phyloP scores from a whole-genome alignment of 2,797 vertebrate species.

The Acipenser transmontanus region DNA sequence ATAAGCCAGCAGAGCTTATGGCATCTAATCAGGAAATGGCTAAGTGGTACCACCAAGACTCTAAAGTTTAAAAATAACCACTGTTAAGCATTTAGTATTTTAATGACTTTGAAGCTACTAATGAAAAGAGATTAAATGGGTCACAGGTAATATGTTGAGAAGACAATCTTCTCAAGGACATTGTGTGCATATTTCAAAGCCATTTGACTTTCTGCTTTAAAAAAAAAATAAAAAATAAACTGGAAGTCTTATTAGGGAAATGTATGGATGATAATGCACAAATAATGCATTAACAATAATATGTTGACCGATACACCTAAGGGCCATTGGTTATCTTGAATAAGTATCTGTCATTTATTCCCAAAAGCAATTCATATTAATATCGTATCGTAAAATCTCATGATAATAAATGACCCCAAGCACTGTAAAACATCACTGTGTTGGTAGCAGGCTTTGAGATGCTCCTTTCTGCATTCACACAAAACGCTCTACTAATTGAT shows the following conservation, averaged over 20 bases:
- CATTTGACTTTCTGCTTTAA: too few species aligned
- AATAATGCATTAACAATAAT: background rate
- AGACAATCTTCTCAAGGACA: background rate
- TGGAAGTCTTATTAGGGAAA: background rate
- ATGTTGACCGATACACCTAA: background rate
- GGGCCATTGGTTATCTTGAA: background rate
- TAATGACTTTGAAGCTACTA: background rate
- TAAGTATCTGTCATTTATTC: background rate
- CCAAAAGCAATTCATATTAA: too few species aligned
- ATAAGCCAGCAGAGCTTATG: conserved; percentile 40
- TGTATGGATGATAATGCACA: background rate
- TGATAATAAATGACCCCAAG: too few species aligned
- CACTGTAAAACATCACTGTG: too few species aligned
- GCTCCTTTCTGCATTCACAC: too few species aligned
- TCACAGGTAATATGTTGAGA: background rate
- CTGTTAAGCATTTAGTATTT: conserved; percentile 9
- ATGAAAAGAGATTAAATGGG: background rate
- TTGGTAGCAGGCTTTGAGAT: too few species aligned
- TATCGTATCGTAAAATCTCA: too few species aligned
- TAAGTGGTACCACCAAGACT: conserved; percentile 40
- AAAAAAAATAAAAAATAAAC: too few species aligned
- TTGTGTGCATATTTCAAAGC: too few species aligned
- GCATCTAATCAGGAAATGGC: conserved; percentile 50
- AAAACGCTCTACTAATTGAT: too few species aligned
- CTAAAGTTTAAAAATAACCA: conserved; percentile 16